Base-by-base conservation (phyloP, 2,113 vertebrate species). In the Epinephelus lanceolatus region DNA sequence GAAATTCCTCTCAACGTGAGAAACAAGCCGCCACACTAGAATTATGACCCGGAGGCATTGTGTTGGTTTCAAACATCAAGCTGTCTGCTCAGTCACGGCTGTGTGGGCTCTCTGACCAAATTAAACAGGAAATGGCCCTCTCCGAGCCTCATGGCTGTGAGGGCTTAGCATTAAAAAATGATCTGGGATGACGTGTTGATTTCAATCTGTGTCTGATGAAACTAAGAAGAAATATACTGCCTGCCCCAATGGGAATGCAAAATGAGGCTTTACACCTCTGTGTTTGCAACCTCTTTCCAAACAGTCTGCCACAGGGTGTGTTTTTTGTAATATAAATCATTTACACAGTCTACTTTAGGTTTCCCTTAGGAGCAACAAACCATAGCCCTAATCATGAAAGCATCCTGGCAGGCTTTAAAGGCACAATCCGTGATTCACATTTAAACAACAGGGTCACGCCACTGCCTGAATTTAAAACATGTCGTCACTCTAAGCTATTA, bases 181-280 rank as follows among this genome's bases (percentile, higher is more conserved):
- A 91, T 91, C 79, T 78, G 78, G 40, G 75, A 81, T 79, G 84
- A 88, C 18, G 27, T 52, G 66, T 60, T 52, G 84, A 90, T 89
- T 91, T 83, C 82, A 81, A 65, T 89, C 76, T 68, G 55, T 30
- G 71, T 84, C 86, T 89, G 90, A 92, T 86, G 89, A 89, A 91
- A 90, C 78, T 60, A 19, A 69, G 66, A 82, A 78, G 86, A 88
- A 90, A 92, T 74, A 79, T 25, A 47, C 53, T 27, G 60, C 55
- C 30, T 65, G 42, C 30, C 69, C 51, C 40, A 56, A 15, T 23
- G 76, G 79, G 77, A 86, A 82, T 47, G 62, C 40, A 81, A 77
- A 77, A 83, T 56, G 49, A 76, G 56, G 27, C 45, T 73, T 78
- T 78, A 61, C 71, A 87, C 81, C 78, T 80, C 74, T 65, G 77